Evolutionary conservation across 1,140 invertebrate genomes (phyloP).

Genomic region (Nephotettix cincticeps): DNA sequence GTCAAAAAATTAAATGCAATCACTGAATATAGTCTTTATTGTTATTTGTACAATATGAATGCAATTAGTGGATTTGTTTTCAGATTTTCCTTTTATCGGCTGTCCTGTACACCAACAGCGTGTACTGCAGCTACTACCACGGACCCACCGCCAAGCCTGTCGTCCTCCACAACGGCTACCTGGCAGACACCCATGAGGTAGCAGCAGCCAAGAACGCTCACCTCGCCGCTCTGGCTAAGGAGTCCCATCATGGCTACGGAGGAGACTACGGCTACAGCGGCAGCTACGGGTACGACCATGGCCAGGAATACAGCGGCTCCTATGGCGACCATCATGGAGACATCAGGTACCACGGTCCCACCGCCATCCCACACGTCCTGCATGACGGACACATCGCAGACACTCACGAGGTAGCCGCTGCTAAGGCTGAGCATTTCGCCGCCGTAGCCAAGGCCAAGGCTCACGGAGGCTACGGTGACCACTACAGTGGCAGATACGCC

Average conservation of each 20-base stretch:
- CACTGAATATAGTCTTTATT: no score
- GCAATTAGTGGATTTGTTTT: no score
- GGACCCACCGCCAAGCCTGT: slow-evolving; percentile 20
- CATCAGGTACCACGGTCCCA: slow-evolving; percentile 20
- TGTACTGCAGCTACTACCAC: slow-evolving; percentile 21
- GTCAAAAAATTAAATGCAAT: no score
- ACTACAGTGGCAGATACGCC: not conserved
- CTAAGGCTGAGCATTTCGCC: slow-evolving; percentile 36
- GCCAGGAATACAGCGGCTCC: no score
- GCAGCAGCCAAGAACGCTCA: slow-evolving; percentile 37
- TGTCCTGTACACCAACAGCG: no score
- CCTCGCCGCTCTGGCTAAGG: slow-evolving; percentile 19
- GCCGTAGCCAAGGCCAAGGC: slow-evolving; percentile 27
- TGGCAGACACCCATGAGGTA: slow-evolving; percentile 33
- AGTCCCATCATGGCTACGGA: not conserved
- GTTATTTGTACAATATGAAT: no score
- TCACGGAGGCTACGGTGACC: slow-evolving; percentile 24
- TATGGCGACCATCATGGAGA: not conserved
- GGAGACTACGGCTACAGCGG: no score
- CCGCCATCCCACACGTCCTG: not conserved
- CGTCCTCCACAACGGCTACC: slow-evolving; percentile 21
- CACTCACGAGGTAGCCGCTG: slow-evolving; percentile 36
- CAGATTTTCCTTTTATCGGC: no score
- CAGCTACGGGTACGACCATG: no score
- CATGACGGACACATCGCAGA: slow-evolving; percentile 28